phyloP scores from a whole-genome alignment of 2,797 vertebrate genomes.

The Darevskia mixta region DNA sequence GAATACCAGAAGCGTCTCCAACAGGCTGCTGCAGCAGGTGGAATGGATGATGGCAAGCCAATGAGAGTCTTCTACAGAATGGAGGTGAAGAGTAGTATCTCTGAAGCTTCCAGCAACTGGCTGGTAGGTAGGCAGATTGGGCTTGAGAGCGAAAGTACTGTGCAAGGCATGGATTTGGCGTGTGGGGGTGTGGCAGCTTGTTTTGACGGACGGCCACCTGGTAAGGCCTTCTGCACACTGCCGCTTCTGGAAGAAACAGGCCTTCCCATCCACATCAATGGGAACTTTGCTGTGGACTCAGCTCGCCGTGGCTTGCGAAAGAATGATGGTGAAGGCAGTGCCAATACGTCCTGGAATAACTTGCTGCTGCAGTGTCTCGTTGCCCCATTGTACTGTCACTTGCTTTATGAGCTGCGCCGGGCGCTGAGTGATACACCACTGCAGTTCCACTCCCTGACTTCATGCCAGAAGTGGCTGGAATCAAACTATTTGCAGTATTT shows the following conservation, averaged over 20 bases:
- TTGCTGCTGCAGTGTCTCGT: conserved; percentile 78
- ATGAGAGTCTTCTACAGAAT: conserved; percentile 69
- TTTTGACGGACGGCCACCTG: conserved; percentile 38
- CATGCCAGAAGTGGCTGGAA: conserved; percentile 19
- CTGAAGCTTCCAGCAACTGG: conserved; percentile 74
- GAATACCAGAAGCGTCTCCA: conserved; percentile 71
- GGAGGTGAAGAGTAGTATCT: conserved; percentile 69
- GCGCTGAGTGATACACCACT: background rate
- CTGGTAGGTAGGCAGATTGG: conserved; percentile 80
- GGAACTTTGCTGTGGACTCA: conserved; percentile 86
- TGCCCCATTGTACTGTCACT: conserved; percentile 82
- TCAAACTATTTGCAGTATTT: conserved; percentile 77
- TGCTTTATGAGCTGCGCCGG: conserved; percentile 75
- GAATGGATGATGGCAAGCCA: conserved; percentile 2
- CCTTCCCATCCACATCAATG: conserved; percentile 88
- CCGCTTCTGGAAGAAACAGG: conserved; percentile 82
- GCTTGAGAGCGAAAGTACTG: background rate
- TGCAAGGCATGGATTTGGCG: conserved; percentile 45
- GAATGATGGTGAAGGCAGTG: conserved; percentile 74
- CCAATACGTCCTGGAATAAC: conserved; percentile 81
- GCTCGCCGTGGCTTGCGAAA: conserved; percentile 74
- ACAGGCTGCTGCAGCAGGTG: conserved; percentile 13
- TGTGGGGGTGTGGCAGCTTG: conserved; percentile 71
- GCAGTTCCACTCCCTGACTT: fast-evolving
- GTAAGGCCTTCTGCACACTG: conserved; percentile 85